Conservation (phyloP, 2,888 invertebrate species). For the Dysmachus trigonus region DNA sequence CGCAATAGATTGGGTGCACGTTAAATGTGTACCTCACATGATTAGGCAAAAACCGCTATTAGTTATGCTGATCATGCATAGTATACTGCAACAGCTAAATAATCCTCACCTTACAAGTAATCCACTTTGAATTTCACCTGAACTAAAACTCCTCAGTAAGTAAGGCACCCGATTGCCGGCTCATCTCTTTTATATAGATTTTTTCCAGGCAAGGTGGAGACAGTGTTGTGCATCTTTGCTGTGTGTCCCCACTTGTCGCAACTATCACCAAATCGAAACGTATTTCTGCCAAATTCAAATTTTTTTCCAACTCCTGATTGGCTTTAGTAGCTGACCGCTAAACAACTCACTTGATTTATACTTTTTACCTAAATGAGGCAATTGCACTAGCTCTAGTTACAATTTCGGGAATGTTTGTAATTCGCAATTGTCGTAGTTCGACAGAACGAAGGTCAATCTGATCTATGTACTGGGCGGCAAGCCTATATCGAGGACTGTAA, state of each 20-base stretch:
- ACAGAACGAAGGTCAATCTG: slow-evolving; percentile 7
- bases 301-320: not conserved
- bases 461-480: slow-evolving; percentile 6
- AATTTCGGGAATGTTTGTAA: slow-evolving; percentile 38
- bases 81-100: not conserved
- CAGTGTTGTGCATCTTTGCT: not conserved
- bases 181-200: slow-evolving; percentile 42
- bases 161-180: slow-evolving; percentile 9
- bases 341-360: not conserved
- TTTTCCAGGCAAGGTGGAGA: slow-evolving; percentile 4
- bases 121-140: slow-evolving; percentile 39
- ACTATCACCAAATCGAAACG: slow-evolving; percentile 28
- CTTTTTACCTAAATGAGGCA: slow-evolving; percentile 29
- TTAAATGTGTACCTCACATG: not conserved
- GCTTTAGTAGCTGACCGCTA: slow-evolving; percentile 1
- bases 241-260: slow-evolving; percentile 17
- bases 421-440: slow-evolving; percentile 10
- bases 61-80: slow-evolving; percentile 16
- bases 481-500: slow-evolving; percentile 11
- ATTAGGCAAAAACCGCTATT: not conserved
- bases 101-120: slow-evolving; percentile 25
- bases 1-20: not conserved
- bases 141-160: slow-evolving; percentile 28
- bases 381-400: slow-evolving; percentile 22
- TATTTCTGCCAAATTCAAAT: slow-evolving; percentile 34